A percentile compares a stretch with the other conserved stretches of the same genome.
Conservation (phyloP, 2,888 invertebrate species). For the Hedya salicella region DNA sequence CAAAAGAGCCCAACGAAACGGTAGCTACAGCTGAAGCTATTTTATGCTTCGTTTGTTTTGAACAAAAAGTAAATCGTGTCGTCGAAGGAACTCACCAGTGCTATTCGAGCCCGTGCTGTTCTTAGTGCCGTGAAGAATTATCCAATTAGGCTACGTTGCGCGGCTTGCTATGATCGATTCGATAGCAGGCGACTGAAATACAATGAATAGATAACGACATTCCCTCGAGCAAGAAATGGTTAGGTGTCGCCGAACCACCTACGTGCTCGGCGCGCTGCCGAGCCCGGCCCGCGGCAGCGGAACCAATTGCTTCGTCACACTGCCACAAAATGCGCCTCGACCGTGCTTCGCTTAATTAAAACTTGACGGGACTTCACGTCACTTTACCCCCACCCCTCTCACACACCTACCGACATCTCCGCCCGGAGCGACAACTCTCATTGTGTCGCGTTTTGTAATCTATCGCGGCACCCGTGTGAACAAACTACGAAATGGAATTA, state of each 20-base stretch:
- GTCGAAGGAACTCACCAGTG: constrained; percentile 56
- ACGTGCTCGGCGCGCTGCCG: constrained; percentile 64
- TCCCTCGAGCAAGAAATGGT: constrained; percentile 71
- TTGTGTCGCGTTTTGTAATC: constrained; percentile 70
- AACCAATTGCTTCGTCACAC: constrained; percentile 80
- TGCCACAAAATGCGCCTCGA: constrained; percentile 72
- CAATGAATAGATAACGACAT: constrained; percentile 78
- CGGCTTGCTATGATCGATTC: constrained; percentile 73
- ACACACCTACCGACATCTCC: constrained; percentile 60
- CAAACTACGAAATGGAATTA: constrained; percentile 63
- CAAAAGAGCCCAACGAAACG: constrained; percentile 36
- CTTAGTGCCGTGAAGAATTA: constrained; percentile 73
- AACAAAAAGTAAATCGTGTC: constrained; percentile 61
- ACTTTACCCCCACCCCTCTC: constrained; percentile 59
- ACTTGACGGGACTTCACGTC: constrained; percentile 77
- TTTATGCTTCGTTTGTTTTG: constrained; percentile 58
- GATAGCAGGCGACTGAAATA: constrained; percentile 71
- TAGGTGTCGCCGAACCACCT: constrained; percentile 77
- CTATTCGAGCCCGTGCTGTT: constrained; percentile 64
- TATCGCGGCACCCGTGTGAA: constrained; percentile 65
- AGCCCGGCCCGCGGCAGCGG: constrained; percentile 65
- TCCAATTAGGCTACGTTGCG: constrained; percentile 74
- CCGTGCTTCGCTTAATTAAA: constrained; percentile 80
- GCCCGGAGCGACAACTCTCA: constrained; percentile 68
- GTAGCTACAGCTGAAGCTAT: constrained; percentile 48